Percentiles rank a stretch among this genome's conserved stretches.
These are phyloP conservation scores for Syritta pipiens DNA, from an alignment of 2,888 invertebrate species.

Conservation along the genomic window DNA sequence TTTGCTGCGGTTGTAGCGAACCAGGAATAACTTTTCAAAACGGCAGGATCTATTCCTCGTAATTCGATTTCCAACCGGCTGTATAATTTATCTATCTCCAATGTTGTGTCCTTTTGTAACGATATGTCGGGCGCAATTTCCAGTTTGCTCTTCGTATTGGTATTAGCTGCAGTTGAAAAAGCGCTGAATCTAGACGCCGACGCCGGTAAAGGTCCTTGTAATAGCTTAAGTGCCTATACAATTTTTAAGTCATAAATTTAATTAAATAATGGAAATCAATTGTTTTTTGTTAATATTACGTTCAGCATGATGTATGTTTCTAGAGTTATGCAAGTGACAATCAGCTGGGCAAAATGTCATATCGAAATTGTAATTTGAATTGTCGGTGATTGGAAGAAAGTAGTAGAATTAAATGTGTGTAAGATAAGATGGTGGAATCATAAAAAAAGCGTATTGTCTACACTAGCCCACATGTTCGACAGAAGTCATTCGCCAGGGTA, in stretches of 20 bases:
- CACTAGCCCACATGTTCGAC: too few species aligned
- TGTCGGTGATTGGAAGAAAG: too few species aligned
- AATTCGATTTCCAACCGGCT: slow-evolving; percentile 92
- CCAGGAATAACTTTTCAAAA: slow-evolving; percentile 92
- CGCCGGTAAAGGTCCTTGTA: too few species aligned
- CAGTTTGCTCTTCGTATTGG: neutral
- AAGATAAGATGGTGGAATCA: too few species aligned
- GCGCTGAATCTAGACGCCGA: neutral
- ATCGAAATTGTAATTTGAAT: too few species aligned
- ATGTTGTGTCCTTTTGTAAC: too few species aligned
- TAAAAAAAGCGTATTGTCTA: too few species aligned
- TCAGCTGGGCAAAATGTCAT: slow-evolving; percentile 7
- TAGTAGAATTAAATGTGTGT: too few species aligned
- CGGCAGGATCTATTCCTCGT: slow-evolving; percentile 91
- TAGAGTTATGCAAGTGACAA: slow-evolving; percentile 39
- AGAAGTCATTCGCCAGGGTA: too few species aligned
- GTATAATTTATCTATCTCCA: slow-evolving; percentile 86
- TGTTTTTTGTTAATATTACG: slow-evolving; percentile 15
- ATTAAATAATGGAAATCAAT: neutral
- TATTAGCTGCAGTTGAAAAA: neutral
- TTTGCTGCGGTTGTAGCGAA: slow-evolving; percentile 90
- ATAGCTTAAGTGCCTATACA: too few species aligned
- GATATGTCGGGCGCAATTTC: neutral
- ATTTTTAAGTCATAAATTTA: slow-evolving; percentile 5
- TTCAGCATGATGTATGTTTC: slow-evolving; percentile 24